These are phyloP conservation scores for Alexandromys fortis DNA, from an alignment of 2,113 vertebrate genomes.

Conservation along the genomic window DNA sequence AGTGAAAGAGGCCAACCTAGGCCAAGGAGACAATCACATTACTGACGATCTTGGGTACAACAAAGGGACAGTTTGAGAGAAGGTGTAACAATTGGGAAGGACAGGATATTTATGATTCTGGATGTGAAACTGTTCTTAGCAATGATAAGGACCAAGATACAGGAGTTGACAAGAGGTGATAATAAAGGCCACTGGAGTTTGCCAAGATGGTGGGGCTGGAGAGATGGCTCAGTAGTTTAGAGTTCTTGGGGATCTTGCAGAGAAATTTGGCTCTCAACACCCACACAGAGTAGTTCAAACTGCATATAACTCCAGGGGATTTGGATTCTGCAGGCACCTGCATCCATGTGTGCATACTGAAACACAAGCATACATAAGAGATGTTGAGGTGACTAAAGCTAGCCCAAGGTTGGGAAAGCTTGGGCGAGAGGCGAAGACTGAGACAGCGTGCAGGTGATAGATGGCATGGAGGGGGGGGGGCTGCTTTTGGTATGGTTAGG, in stretches of 20 bases:
- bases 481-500: not conserved
- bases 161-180: not conserved
- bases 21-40: not conserved
- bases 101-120: not conserved
- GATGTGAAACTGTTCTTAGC: rapidly evolving
- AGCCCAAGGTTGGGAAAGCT: rapidly evolving
- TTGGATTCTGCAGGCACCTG: not conserved
- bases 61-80: not conserved
- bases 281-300: not conserved
- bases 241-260: not conserved
- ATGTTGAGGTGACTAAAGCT: not conserved
- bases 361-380: not conserved
- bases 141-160: rapidly evolving
- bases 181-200: too few species aligned
- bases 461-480: rapidly evolving
- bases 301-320: not conserved
- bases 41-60: not conserved
- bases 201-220: not conserved
- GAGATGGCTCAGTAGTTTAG: not conserved
- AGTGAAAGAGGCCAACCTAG: not conserved
- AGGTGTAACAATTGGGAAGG: rapidly evolving
- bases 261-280: too few species aligned
- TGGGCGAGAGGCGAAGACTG: rapidly evolving
- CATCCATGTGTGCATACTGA: not conserved
- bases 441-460: rapidly evolving